Base-by-base conservation (phyloP, 2,797 vertebrate genomes). In the Triplophysa bombifrons region DNA sequence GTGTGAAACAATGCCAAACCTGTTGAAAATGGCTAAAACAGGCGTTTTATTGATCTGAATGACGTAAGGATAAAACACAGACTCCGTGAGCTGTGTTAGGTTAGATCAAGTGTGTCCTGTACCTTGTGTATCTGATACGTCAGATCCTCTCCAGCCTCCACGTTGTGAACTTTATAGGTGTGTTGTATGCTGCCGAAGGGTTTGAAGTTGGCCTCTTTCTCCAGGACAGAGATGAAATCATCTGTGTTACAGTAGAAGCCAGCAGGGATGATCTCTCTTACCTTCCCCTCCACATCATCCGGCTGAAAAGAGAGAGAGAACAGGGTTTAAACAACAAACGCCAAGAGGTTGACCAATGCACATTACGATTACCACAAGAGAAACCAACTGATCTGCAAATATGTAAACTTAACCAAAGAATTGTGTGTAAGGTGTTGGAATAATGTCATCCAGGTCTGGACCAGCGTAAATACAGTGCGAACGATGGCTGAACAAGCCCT, bases 41-140 rank as follows among this genome's bases (percentile, higher is more conserved):
- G 12, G 12, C 44, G 0, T 53, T 19, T 53, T n/a, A 8, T 20
- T 63, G 58, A 64, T n/a, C 27, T 53, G 13, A 22, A 51, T 53
- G 14, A 44, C 20, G 1, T 3, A 0, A 25, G 7, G 12, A 74
- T 12, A n/a, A 4, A 44, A 61, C 53, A 46, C 27, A 56, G n/a
- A 2, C 7, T 22, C 1, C 27, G 7, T 14, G 10, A 13, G 12
- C 44, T 38, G 34, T 8, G 34, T 38, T 38, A 1, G 6, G 34
- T 38, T 7, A 38, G 34, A 38, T 38, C 34, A 38, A 6, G 34
- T 44, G 19, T 53, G 50, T 55, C 14, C 14, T 63, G 27, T 92
- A 98, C 97, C 95, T 98, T 98, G 83, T 97, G 94, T 89, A 99
- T 97, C 89, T 98, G 95, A 84, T 98, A 98, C 0, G 93, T 94